Conservation (phyloP, 2,888 invertebrate species). For the Palloptera scutellata region DNA sequence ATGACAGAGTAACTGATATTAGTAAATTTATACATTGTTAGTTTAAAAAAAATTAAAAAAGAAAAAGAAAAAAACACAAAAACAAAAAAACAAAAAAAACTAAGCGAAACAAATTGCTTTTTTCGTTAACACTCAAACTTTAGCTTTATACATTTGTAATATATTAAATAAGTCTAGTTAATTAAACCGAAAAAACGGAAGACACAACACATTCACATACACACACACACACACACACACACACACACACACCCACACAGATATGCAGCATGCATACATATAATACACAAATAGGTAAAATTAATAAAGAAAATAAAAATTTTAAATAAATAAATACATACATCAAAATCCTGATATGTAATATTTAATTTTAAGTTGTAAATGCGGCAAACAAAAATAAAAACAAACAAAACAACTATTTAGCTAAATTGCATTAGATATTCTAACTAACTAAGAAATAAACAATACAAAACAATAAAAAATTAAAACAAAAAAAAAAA, state of each 20-base stretch:
- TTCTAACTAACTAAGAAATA: slow-evolving; percentile 22
- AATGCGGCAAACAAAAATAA: slow-evolving; percentile 16
- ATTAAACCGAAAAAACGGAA: background rate
- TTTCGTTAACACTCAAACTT: slow-evolving; percentile 41
- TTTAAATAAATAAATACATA: background rate
- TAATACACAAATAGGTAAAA: background rate
- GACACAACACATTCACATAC: background rate
- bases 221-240: background rate
- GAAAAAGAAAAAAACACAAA: slow-evolving; percentile 19
- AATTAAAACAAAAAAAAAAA: slow-evolving; percentile 8
- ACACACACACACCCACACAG: background rate
- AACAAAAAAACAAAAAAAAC: slow-evolving; percentile 19
- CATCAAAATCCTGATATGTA: background rate
- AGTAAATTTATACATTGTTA: slow-evolving; percentile 34
- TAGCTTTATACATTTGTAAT: slow-evolving; percentile 55
- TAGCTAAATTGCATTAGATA: slow-evolving; percentile 22
- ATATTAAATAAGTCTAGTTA: slow-evolving; percentile 48
- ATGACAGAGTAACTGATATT: no score
- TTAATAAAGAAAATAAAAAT: slow-evolving; percentile 1
- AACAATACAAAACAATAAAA: slow-evolving; percentile 21
- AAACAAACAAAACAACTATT: background rate
- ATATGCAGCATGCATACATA: background rate
- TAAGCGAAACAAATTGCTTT: slow-evolving; percentile 40
- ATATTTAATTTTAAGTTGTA: slow-evolving; percentile 13
- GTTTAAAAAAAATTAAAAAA: slow-evolving; percentile 25